A percentile compares a stretch with the other conserved stretches of the same genome.
phyloP scores from a whole-genome alignment of 2,113 vertebrate species.

The Hoplias malabaricus region DNA sequence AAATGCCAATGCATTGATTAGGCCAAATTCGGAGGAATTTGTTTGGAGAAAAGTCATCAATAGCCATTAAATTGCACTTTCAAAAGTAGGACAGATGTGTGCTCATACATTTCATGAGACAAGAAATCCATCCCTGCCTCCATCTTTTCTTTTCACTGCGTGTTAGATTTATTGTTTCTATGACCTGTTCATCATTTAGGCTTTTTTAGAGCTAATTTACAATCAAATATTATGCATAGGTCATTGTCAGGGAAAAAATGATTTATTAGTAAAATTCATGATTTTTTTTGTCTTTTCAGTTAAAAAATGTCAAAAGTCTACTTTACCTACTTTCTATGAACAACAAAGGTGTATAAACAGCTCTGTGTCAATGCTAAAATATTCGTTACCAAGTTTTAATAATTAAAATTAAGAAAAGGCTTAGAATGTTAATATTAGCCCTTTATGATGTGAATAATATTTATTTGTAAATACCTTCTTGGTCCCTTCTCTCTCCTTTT shows the following conservation, averaged over 20 bases:
- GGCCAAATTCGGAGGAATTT: slow-evolving; percentile 66
- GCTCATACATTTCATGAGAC: slow-evolving; percentile 70
- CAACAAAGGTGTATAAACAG: no score
- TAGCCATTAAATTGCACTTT: slow-evolving; percentile 68
- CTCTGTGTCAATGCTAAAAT: no score
- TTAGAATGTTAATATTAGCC: no score
- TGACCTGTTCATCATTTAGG: not conserved
- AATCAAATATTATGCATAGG: not conserved
- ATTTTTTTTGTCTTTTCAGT: no score
- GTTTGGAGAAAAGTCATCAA: slow-evolving; percentile 69
- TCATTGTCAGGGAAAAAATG: no score
- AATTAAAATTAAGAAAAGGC: not conserved
- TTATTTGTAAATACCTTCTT: not conserved
- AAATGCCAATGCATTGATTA: slow-evolving; percentile 72
- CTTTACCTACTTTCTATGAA: no score
- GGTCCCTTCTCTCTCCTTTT: no score
- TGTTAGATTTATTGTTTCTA: not conserved
- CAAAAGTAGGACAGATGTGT: slow-evolving; percentile 68
- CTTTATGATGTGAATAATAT: no score
- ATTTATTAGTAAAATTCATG: no score
- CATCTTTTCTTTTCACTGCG: slow-evolving; percentile 45
- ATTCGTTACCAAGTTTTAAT: not conserved
- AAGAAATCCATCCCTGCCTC: slow-evolving; percentile 75
- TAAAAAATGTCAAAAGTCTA: no score
- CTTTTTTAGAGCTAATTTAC: not conserved